These are phyloP conservation scores for Amphiprion percula DNA, from an alignment of 2,113 vertebrate species.

Conservation along the genomic window DNA sequence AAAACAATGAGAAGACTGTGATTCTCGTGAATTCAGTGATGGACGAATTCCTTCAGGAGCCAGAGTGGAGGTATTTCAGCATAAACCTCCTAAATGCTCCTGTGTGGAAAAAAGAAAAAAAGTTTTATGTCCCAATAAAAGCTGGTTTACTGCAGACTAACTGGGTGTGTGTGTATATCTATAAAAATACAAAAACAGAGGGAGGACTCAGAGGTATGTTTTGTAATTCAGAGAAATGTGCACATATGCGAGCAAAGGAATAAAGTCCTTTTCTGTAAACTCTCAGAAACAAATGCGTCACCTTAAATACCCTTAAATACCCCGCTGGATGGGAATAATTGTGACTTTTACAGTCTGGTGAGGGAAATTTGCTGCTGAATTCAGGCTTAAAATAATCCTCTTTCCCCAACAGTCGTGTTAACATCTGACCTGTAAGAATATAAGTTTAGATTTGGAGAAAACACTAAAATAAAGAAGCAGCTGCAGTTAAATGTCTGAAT, in stretches of 20 bases:
- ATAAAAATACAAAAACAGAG: conserved; percentile 65
- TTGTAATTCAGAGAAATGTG: conserved; percentile 47
- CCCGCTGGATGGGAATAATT: conserved; percentile 22
- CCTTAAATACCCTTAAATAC: conserved; percentile 32
- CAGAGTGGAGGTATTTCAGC: conserved; percentile 67
- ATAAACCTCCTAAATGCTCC: conserved; percentile 68
- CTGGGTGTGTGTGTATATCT: conserved; percentile 71
- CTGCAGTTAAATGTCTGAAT: too few species aligned
- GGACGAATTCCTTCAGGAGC: conserved; percentile 68
- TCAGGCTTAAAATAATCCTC: conserved; percentile 48
- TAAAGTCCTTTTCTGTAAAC: conserved; percentile 45
- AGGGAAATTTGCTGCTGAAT: conserved; percentile 36
- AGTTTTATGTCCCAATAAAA: conserved; percentile 81
- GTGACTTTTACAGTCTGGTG: conserved; percentile 22
- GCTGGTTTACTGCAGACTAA: conserved; percentile 72
- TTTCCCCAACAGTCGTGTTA: conserved; percentile 19
- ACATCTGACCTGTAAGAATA: neutral
- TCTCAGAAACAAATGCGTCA: conserved; percentile 28
- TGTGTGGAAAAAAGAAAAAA: conserved; percentile 75
- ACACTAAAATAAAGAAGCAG: too few species aligned
- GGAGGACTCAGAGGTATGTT: conserved; percentile 46
- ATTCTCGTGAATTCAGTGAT: conserved; percentile 57
- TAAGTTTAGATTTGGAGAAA: too few species aligned
- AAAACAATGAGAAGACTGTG: conserved; percentile 74
- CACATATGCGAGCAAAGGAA: conserved; percentile 48